Conservation (phyloP, 2,113 vertebrate species). For the Daubentonia madagascariensis region DNA sequence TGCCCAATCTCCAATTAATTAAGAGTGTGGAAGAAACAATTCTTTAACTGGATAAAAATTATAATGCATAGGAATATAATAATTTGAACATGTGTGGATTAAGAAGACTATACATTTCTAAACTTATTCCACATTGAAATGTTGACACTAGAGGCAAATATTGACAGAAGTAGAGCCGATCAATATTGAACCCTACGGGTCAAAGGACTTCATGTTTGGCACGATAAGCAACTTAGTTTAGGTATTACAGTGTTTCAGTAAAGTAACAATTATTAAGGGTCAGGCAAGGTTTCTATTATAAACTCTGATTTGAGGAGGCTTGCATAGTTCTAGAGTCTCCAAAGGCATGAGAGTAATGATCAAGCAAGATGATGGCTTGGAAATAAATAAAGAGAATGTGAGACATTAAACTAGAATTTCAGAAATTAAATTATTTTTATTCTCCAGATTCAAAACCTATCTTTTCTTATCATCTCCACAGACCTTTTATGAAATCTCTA, state of each 20-base stretch:
- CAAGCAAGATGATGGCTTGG: constrained; percentile 46
- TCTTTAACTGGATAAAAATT: background rate
- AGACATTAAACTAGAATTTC: constrained; percentile 9
- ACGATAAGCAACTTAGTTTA: constrained; percentile 66
- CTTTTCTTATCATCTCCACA: background rate
- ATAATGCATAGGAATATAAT: background rate
- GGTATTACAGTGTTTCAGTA: constrained; percentile 39
- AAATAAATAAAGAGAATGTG: constrained; percentile 31
- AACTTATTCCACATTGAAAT: constrained; percentile 58
- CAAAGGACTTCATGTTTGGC: constrained; percentile 72
- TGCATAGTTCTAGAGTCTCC: background rate
- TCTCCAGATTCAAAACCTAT: constrained; percentile 29
- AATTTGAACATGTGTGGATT: constrained; percentile 51
- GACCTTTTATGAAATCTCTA: constrained; percentile 52
- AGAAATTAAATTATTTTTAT: constrained; percentile 43
- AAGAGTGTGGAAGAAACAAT: constrained; percentile 50
- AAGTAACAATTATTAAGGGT: constrained; percentile 47
- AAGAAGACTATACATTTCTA: constrained; percentile 47
- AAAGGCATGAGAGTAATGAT: constrained; percentile 24
- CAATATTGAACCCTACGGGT: constrained; percentile 70
- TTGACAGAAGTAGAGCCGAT: constrained; percentile 63
- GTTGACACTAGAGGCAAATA: constrained; percentile 63
- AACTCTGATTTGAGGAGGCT: constrained; percentile 60
- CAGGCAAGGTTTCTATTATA: constrained; percentile 60
- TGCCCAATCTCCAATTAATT: background rate